These are phyloP conservation scores for Deilephila porcellus DNA, from an alignment of 2,888 invertebrate species.

Conservation along the genomic window DNA sequence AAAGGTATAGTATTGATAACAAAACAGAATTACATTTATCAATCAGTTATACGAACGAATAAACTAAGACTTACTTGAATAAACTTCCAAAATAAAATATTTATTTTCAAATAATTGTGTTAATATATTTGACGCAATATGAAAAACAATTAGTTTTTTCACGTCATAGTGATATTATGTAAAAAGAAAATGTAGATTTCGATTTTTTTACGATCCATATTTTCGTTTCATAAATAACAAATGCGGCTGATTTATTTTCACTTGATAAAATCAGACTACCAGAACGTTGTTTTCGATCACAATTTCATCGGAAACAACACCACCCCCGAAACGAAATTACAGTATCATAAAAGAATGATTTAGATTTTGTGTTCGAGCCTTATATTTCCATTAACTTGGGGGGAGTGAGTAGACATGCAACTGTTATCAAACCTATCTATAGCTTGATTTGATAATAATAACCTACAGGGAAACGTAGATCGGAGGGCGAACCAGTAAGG, in stretches of 20 bases:
- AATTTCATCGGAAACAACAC: conserved; percentile 18
- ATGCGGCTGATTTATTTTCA: conserved; percentile 15
- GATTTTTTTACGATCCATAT: background rate
- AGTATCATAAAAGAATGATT: conserved; percentile 81
- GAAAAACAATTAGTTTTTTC: too few relatives aligned
- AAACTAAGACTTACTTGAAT: too few relatives aligned
- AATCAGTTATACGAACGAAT: too few relatives aligned
- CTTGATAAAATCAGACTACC: conserved; percentile 12
- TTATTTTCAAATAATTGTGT: too few relatives aligned
- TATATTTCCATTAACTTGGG: conserved; percentile 75
- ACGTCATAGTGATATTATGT: background rate
- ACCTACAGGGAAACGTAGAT: conserved; percentile 76
- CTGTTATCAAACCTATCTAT: conserved; percentile 78
- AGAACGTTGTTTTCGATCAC: conserved; percentile 14
- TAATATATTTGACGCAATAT: too few relatives aligned
- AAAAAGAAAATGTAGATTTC: background rate
- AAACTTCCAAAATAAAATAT: too few relatives aligned
- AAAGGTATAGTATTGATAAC: too few relatives aligned
- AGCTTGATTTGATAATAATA: conserved; percentile 84
- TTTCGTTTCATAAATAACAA: background rate
- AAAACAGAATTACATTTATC: too few relatives aligned
- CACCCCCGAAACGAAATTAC: conserved; percentile 63
- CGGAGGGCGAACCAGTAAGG: conserved; percentile 46
- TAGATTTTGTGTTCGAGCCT: conserved; percentile 69
- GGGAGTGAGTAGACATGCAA: conserved; percentile 69